phyloP scores from a whole-genome alignment of 1,140 invertebrate species.

The Drosophila sechellia region DNA sequence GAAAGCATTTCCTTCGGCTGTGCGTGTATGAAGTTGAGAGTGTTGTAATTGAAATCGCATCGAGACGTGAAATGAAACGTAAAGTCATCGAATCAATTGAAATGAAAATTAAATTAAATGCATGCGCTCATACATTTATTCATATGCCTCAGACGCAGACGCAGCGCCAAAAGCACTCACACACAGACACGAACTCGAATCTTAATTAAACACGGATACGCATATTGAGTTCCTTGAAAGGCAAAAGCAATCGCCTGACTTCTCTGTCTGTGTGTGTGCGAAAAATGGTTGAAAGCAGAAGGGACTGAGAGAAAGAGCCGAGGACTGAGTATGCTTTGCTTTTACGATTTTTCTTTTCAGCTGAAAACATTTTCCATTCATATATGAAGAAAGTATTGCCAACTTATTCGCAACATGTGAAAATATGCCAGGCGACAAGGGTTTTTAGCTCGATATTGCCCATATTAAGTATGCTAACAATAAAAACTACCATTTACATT shows the following conservation, averaged over 20 bases:
- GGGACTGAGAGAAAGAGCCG: neutral
- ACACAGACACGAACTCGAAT: constrained; percentile 58
- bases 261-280: constrained; percentile 25
- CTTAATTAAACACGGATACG: constrained; percentile 80
- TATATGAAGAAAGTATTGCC: constrained; percentile 5
- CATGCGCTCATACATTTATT: constrained; percentile 79
- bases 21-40: constrained; percentile 26
- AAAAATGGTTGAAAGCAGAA: neutral
- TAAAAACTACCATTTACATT: neutral
- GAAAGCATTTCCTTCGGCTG: constrained; percentile 23
- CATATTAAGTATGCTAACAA: neutral
- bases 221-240: constrained; percentile 77
- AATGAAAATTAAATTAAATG: constrained; percentile 84
- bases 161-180: constrained; percentile 16
- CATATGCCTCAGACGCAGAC: constrained; percentile 51
- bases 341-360: constrained; percentile 50
- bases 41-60: constrained; percentile 80
- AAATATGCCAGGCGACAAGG: constrained; percentile 8
- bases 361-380: constrained; percentile 36
- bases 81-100: constrained; percentile 83
- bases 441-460: neutral
- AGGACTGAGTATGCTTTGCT: constrained; percentile 5
- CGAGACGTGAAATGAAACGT: constrained; percentile 81
- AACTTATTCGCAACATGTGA: constrained; percentile 4
- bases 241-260: constrained; percentile 66